Base-by-base conservation (phyloP, 2,113 vertebrate species). In the Amblyornis subalaris region DNA sequence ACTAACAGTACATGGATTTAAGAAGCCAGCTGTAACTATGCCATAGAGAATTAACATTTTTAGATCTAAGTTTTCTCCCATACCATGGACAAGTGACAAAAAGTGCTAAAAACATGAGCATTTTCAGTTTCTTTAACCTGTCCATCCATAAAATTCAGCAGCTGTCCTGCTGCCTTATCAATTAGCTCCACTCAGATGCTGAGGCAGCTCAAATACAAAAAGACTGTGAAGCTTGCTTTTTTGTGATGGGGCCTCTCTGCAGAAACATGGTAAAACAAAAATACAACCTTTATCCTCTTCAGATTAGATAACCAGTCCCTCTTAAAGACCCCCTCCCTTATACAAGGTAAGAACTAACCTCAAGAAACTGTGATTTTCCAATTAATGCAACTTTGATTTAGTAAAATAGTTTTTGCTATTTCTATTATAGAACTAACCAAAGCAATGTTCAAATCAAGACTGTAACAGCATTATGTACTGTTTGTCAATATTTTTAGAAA, bases 11-110 rank as follows among this genome's bases (percentile, higher is more conserved):
- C 38, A 90, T 48, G 42, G 75, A 90, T 72, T 75, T 85, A 89
- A 88, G 66, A 76, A 86, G 44, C 12, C 86, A 93, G 90, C 57
- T 78, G 71, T 77, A 97, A 94, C 44, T 94, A 70, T 67, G 31
- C 11, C 55, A 40, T 9, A 87, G 60, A 70, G 24, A 61, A 90
- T 50, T 57, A 77, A 77, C 6, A 45, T 57, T 65, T 84, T 85
- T 28, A 84, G 45, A 73, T 44, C 22, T 40, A 90, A 89, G 17
- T 87, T 93, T 96, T 90, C 36, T 54, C 57, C 40, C 61, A 15
- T 45, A 60, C 9, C 5, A 36, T 1, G 4, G 61, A 45, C 18
- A 92, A 83, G 29, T 62, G 36, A 88, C 66, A 94, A 90, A 75
- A 94, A 91, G 88, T 70, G 53, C 44, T 78, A 58, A 67, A 94